Conservation (phyloP, 2,888 invertebrate species). For the Falcaria lacertinaria region DNA sequence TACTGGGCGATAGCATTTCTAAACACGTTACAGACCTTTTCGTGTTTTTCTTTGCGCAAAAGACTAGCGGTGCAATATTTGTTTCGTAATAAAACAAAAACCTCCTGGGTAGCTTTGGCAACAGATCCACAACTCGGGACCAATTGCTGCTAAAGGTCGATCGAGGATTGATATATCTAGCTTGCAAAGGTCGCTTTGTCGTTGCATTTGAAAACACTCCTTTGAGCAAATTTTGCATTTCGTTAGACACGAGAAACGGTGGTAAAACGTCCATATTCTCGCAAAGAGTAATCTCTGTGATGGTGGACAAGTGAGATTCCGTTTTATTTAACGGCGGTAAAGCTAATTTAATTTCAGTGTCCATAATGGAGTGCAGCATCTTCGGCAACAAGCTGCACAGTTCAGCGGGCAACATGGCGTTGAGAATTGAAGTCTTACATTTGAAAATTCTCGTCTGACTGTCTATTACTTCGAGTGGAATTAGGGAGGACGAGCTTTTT, state of each 20-base stretch:
- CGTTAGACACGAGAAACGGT: slow-evolving; percentile 10
- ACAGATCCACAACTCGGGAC: slow-evolving; percentile 8
- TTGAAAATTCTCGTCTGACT: slow-evolving; percentile 49
- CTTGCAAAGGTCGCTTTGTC: background rate
- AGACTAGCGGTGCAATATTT: background rate
- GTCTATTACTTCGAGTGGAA: slow-evolving; percentile 33
- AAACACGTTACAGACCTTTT: background rate
- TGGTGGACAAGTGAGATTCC: slow-evolving; percentile 30
- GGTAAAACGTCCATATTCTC: slow-evolving; percentile 14
- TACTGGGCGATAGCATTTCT: background rate
- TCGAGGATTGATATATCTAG: too few relatives aligned
- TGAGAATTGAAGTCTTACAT: slow-evolving; percentile 52
- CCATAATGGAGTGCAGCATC: slow-evolving; percentile 40
- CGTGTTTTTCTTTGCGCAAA: background rate
- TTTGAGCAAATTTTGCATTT: slow-evolving; percentile 16
- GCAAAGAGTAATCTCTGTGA: slow-evolving; percentile 26
- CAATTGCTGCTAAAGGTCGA: background rate
- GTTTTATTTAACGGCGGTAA: slow-evolving; percentile 20
- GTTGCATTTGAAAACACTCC: slow-evolving; percentile 21
- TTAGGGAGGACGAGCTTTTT: slow-evolving; percentile 30
- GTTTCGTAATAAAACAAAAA: slow-evolving; percentile 6
- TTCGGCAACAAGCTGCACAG: slow-evolving; percentile 60
- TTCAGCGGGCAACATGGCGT: slow-evolving; percentile 60
- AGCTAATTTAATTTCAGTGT: slow-evolving; percentile 15
- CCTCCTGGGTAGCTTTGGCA: slow-evolving; percentile 10